These are phyloP conservation scores for Helostoma temminkii DNA, from an alignment of 2,797 vertebrate genomes.

Conservation along the genomic window DNA sequence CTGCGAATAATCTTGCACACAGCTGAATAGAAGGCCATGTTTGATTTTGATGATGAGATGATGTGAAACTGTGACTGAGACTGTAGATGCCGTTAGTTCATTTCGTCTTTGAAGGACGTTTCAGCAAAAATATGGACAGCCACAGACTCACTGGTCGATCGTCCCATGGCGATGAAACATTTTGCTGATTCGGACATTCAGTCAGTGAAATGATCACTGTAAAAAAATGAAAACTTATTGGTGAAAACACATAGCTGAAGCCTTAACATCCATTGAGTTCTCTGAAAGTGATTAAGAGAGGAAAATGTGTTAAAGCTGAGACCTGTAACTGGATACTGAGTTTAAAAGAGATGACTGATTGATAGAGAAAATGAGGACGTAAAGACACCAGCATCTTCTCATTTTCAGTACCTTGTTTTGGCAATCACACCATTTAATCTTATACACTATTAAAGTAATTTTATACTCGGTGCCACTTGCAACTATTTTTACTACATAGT, in stretches of 20 bases:
- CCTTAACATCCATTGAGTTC: slow-evolving; percentile 21
- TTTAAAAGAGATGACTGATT: slow-evolving; percentile 5
- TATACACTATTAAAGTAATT: too few species aligned
- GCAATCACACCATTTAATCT: too few species aligned
- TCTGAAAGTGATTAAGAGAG: slow-evolving; percentile 25
- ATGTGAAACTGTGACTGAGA: slow-evolving; percentile 6
- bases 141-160: slow-evolving; percentile 20
- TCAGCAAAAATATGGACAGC: slow-evolving; percentile 18
- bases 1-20: slow-evolving; percentile 80
- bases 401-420: not conserved
- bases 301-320: slow-evolving; percentile 19
- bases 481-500: too few species aligned
- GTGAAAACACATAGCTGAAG: slow-evolving; percentile 36
- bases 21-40: slow-evolving; percentile 82
- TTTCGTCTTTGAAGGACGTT: slow-evolving; percentile 24
- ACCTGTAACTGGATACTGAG: not conserved
- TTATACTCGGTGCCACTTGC: too few species aligned
- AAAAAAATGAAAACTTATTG: slow-evolving; percentile 4
- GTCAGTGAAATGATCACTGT: slow-evolving; percentile 5
- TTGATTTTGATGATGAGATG: slow-evolving; percentile 20
- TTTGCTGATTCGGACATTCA: not conserved
- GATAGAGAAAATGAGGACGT: too few species aligned
- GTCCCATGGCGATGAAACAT: slow-evolving; percentile 57
- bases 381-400: too few species aligned
- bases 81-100: slow-evolving; percentile 24